Conservation (phyloP, 2,888 invertebrate genomes). For the Tortricodes alternella region DNA sequence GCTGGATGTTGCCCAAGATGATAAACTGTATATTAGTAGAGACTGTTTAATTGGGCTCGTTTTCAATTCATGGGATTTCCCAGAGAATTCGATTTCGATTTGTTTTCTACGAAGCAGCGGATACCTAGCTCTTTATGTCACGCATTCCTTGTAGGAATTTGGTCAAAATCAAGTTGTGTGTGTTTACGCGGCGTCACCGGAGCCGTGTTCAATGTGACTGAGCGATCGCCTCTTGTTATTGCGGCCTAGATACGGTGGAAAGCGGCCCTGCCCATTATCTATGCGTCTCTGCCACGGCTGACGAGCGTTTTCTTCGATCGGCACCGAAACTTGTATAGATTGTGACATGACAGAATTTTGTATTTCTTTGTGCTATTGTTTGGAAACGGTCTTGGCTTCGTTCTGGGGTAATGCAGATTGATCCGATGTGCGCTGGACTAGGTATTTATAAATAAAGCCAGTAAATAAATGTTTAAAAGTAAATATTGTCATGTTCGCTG, state of each 20-base stretch:
- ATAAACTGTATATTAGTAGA: constrained; percentile 34
- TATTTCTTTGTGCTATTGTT: no score
- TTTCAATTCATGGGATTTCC: constrained; percentile 6
- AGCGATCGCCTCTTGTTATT: constrained; percentile 58
- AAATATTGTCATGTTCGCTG: no score
- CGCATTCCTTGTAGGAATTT: not conserved
- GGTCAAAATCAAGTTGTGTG: constrained; percentile 25
- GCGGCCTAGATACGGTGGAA: constrained; percentile 64
- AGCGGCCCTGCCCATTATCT: constrained; percentile 65
- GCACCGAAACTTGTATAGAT: constrained; percentile 4
- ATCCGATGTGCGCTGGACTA: no score
- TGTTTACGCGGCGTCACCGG: constrained; percentile 41
- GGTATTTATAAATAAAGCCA: no score
- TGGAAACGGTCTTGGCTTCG: no score
- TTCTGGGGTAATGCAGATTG: no score
- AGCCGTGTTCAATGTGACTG: constrained; percentile 54
- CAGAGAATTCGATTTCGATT: not conserved
- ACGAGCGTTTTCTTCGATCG: constrained; percentile 41
- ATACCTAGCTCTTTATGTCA: not conserved
- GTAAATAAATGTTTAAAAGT: no score
- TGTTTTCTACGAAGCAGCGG: no score
- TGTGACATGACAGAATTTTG: not conserved
- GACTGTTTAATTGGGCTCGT: constrained; percentile 5
- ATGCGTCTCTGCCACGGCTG: constrained; percentile 44
- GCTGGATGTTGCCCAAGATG: constrained; percentile 41